Percentiles rank a stretch among this genome's conserved stretches.
Conservation (phyloP, 2,113 vertebrate genomes). For the Anarhynchus alexandrinus region DNA sequence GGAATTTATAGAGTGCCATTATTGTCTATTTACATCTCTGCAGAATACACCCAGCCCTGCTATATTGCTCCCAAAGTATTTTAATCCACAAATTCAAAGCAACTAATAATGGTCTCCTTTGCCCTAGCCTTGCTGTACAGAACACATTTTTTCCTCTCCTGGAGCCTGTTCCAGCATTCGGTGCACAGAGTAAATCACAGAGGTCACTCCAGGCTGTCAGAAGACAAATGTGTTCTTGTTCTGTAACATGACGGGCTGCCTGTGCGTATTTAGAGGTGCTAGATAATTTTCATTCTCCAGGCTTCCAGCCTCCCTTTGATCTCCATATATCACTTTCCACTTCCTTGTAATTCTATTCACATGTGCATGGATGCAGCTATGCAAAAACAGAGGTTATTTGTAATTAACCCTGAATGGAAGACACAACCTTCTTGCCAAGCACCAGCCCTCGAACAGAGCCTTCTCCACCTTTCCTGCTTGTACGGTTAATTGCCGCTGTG, state of each 20-base stretch:
- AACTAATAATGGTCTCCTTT: background rate
- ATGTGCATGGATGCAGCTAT: background rate
- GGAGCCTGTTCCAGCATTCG: background rate
- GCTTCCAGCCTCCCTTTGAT: background rate
- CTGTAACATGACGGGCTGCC: background rate
- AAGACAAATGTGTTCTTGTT: background rate
- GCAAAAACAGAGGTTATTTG: background rate
- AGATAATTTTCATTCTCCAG: background rate
- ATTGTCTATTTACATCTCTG: background rate
- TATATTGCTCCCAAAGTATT: background rate
- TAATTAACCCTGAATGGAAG: background rate
- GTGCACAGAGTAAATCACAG: background rate
- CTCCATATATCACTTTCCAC: background rate
- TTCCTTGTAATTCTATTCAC: background rate
- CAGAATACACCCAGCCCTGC: background rate
- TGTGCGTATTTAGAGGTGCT: background rate
- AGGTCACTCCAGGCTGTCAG: background rate
- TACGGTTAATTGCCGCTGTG: background rate
- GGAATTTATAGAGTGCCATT: background rate
- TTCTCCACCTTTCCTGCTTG: background rate
- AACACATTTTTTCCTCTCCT: background rate
- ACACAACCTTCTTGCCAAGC: background rate
- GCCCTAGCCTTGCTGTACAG: background rate
- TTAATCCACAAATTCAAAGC: background rate
- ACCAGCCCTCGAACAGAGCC: background rate